phyloP scores from a whole-genome alignment of 2,888 invertebrate genomes.

The Cryptocephalus primarius region DNA sequence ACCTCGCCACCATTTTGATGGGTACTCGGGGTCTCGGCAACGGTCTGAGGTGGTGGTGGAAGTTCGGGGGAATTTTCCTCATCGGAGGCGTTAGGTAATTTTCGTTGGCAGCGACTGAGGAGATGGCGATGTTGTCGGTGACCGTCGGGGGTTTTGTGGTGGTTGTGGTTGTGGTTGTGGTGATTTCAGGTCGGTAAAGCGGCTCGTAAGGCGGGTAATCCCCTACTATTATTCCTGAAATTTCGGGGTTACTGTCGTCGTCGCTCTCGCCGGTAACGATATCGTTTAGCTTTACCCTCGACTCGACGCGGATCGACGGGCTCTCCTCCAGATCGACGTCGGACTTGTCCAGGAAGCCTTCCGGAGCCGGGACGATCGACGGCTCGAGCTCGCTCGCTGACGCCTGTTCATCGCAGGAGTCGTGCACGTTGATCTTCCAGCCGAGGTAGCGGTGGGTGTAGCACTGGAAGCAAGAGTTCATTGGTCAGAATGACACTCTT shows the following conservation, averaged over 20 bases:
- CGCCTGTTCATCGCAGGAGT: slow-evolving; percentile 56
- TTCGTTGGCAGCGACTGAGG: no score
- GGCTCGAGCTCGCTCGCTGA: slow-evolving; percentile 45
- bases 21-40: slow-evolving; percentile 5
- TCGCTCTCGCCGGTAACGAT: slow-evolving; percentile 20
- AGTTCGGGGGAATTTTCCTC: no score
- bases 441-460: slow-evolving; percentile 88
- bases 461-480: slow-evolving; percentile 51
- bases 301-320: slow-evolving; percentile 37
- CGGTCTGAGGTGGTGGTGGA: slow-evolving; percentile 5
- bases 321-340: slow-evolving; percentile 43
- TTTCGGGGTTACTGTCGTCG: slow-evolving; percentile 21
- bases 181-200: slow-evolving; percentile 7
- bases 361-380: slow-evolving; percentile 31
- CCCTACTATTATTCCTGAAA: slow-evolving; percentile 21
- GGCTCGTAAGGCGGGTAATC: slow-evolving; percentile 7
- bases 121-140: slow-evolving; percentile 10
- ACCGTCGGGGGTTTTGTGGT: slow-evolving; percentile 13
- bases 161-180: slow-evolving; percentile 15
- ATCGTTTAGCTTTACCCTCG: slow-evolving; percentile 31
- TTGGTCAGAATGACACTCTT: no score
- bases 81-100: no score
- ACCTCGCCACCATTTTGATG: no score
- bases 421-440: slow-evolving; percentile 88
- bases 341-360: slow-evolving; percentile 24